Evolutionary conservation across 1,140 invertebrate species (phyloP).

Genomic region (Homarus americanus): DNA sequence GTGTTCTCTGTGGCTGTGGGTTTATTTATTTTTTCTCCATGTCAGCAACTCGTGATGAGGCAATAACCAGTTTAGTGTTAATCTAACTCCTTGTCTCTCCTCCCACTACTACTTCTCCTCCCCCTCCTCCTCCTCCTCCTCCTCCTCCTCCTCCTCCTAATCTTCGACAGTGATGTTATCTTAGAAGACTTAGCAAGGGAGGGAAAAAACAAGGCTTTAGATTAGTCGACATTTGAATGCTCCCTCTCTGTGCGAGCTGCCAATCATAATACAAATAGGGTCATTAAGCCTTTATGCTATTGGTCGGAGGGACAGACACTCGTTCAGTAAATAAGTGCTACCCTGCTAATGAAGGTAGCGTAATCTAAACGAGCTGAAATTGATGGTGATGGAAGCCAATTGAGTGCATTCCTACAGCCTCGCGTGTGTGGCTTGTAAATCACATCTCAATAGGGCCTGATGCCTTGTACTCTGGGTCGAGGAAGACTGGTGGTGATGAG

Average conservation of each 20-base stretch:
- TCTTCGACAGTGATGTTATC: slow-evolving; percentile 21
- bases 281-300: neutral
- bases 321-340: too few relatives aligned
- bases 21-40: too few relatives aligned
- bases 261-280: slow-evolving; percentile 25
- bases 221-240: slow-evolving; percentile 13
- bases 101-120: neutral
- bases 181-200: slow-evolving; percentile 14
- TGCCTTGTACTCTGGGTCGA: too few relatives aligned
- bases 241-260: neutral
- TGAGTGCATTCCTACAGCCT: too few relatives aligned
- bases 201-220: neutral
- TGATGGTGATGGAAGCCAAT: too few relatives aligned
- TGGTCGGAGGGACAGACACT: neutral
- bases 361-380: too few relatives aligned
- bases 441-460: too few relatives aligned
- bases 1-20: too few relatives aligned
- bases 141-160: neutral
- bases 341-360: too few relatives aligned
- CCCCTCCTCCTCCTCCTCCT: slow-evolving; percentile 14
- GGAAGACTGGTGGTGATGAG: too few relatives aligned
- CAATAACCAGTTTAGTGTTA: neutral
- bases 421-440: too few relatives aligned
- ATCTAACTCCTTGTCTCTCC: neutral
- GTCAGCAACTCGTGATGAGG: too few relatives aligned